Conservation (phyloP, 2,888 invertebrate species). For the Dryococelus australis region DNA sequence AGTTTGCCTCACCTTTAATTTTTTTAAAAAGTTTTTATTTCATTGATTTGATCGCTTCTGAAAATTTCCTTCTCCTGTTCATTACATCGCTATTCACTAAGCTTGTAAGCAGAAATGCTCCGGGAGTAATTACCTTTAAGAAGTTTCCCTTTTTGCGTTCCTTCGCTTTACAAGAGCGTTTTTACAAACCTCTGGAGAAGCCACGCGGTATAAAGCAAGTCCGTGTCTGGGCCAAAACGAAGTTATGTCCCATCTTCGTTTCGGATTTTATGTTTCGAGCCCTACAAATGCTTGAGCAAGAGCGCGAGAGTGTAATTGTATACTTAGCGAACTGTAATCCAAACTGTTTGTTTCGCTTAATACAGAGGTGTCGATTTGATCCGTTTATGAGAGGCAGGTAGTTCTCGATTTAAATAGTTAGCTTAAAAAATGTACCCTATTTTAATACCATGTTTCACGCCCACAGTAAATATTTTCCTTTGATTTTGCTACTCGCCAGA, state of each 20-base stretch:
- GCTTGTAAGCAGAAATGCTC: background rate
- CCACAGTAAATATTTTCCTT: too few species aligned
- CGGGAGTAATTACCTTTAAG: background rate
- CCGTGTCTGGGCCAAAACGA: background rate
- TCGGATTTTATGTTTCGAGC: background rate
- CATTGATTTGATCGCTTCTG: background rate
- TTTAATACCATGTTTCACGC: too few species aligned
- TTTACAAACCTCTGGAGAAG: background rate
- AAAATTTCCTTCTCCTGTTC: background rate
- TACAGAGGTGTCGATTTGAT: too few species aligned
- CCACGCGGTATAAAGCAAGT: background rate
- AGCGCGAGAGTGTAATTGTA: too few species aligned
- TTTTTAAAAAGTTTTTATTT: background rate
- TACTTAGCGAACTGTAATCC: too few species aligned
- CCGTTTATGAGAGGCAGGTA: too few species aligned
- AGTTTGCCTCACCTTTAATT: background rate
- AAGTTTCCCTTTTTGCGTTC: background rate
- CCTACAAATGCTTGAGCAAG: too few species aligned
- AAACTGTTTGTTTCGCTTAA: too few species aligned
- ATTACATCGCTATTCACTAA: background rate
- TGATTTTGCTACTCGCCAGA: too few species aligned
- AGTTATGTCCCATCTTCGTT: background rate
- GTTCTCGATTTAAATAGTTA: too few species aligned
- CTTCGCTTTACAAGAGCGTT: conserved; percentile 1
- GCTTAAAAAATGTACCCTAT: too few species aligned